These are phyloP conservation scores for Aleiodes alternator DNA, from an alignment of 2,888 invertebrate genomes.

Conservation along the genomic window DNA sequence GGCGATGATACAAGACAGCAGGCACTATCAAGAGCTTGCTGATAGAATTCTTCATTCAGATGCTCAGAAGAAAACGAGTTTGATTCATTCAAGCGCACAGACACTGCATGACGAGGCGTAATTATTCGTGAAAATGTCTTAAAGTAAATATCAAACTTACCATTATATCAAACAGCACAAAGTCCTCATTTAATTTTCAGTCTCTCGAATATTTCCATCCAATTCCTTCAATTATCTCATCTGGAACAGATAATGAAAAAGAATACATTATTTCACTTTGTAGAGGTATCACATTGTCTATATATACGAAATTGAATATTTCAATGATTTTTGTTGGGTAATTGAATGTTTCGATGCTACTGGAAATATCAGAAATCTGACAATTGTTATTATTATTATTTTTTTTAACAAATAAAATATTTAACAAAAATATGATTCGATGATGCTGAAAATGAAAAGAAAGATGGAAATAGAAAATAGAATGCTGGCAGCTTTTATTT, in stretches of 20 bases:
- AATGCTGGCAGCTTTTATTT: too few relatives aligned
- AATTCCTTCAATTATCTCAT: background rate
- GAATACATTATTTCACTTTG: background rate
- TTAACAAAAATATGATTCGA: too few relatives aligned
- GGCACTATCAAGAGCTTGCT: background rate
- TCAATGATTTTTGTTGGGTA: background rate
- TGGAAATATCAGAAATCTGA: too few relatives aligned
- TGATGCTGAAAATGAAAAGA: too few relatives aligned
- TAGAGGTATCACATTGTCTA: too few relatives aligned
- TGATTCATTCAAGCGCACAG: conserved; percentile 15
- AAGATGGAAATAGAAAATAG: too few relatives aligned
- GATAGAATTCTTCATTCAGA: conserved; percentile 22
- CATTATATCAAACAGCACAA: background rate
- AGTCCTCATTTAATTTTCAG: background rate
- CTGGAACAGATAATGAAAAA: too few relatives aligned
- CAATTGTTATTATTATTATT: too few relatives aligned
- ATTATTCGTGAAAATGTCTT: conserved; percentile 22
- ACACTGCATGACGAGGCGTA: conserved; percentile 10
- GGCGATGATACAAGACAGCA: conserved; percentile 3
- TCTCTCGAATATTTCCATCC: background rate
- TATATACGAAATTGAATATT: too few relatives aligned
- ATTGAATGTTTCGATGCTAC: too few relatives aligned
- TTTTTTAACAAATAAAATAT: too few relatives aligned
- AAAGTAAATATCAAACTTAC: conserved; percentile 14
- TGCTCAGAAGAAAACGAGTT: conserved; percentile 19